These are phyloP conservation scores for Tragelaphus buxtoni DNA, from an alignment of 2,113 vertebrate genomes.

Conservation along the genomic window DNA sequence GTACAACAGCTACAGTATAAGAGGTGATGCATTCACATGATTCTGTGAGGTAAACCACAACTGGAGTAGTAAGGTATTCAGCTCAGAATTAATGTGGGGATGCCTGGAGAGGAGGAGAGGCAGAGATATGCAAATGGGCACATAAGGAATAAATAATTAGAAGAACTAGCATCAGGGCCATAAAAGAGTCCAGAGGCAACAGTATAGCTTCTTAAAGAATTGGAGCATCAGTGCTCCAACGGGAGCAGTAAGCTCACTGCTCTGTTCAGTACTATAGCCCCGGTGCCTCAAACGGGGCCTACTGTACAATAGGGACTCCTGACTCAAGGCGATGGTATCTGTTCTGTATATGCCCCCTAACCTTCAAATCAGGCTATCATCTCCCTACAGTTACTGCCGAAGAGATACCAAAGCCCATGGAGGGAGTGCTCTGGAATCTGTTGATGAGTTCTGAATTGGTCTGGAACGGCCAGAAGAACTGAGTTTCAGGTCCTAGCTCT, in stretches of 20 bases:
- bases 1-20: background rate
- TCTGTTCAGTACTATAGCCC: background rate
- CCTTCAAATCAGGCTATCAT: background rate
- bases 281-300: background rate
- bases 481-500: background rate
- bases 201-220: background rate
- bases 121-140: background rate
- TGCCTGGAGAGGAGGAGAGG: background rate
- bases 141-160: background rate
- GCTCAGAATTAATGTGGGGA: background rate
- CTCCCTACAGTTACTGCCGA: background rate
- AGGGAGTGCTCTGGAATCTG: background rate
- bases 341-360: too few relatives aligned
- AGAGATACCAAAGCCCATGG: background rate
- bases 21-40: background rate
- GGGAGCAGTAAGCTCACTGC: background rate
- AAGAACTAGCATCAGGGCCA: background rate
- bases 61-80: background rate
- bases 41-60: background rate
- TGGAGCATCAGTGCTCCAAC: background rate
- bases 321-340: background rate
- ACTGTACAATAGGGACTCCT: background rate
- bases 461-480: rapidly evolving
- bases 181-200: too few relatives aligned
- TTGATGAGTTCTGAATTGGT: background rate